Percentiles rank a stretch among this genome's conserved stretches.
Conservation (phyloP, 2,797 vertebrate species). For the Cottoperca gobio region DNA sequence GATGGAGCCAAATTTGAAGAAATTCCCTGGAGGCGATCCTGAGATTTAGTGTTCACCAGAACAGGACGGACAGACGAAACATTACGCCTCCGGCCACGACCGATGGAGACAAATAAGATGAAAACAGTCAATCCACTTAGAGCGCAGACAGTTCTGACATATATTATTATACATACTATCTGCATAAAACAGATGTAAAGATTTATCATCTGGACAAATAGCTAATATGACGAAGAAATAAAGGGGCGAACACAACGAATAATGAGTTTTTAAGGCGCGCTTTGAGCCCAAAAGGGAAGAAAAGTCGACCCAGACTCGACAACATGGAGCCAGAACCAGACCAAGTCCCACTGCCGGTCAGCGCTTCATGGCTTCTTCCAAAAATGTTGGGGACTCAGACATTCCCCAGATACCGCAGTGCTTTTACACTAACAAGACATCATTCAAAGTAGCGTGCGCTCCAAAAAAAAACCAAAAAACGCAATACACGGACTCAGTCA, state of each 20-base stretch:
- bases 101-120: too few species aligned
- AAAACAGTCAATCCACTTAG: too few species aligned
- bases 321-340: constrained; percentile 39
- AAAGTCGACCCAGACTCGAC: constrained; percentile 36
- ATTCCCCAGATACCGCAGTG: constrained; percentile 47
- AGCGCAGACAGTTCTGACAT: too few species aligned
- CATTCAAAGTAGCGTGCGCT: background rate
- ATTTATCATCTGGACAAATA: constrained; percentile 20
- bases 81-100: too few species aligned
- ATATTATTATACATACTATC: too few species aligned
- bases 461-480: background rate
- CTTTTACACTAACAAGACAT: constrained; percentile 37
- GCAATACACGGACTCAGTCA: background rate
- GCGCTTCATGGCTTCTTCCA: constrained; percentile 36
- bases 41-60: too few species aligned
- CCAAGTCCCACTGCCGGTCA: constrained; percentile 15
- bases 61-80: too few species aligned
- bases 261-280: constrained; percentile 14
- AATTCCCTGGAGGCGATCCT: too few species aligned
- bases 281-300: constrained; percentile 50
- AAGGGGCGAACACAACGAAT: constrained; percentile 15
- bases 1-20: too few species aligned
- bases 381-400: constrained; percentile 36
- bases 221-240: constrained; percentile 16
- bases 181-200: background rate